Percentiles rank a stretch among this genome's conserved stretches.
Conservation (phyloP, 2,797 vertebrate genomes). For the Labroides dimidiatus region DNA sequence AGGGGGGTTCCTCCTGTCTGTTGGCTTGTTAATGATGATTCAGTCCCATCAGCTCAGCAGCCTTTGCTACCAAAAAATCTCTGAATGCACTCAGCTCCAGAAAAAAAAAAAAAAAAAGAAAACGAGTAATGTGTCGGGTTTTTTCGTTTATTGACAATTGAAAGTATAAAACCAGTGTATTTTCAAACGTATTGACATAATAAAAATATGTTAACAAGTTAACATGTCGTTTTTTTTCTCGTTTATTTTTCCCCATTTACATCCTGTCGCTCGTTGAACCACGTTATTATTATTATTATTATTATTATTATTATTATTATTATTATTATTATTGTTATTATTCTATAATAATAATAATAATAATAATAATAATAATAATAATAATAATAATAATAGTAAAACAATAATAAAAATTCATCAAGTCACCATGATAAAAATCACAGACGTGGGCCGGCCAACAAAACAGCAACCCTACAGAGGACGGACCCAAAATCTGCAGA, state of each 20-base stretch:
- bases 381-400: too few species aligned
- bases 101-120: conserved; percentile 6
- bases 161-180: not conserved
- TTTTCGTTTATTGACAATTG: not conserved
- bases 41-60: conserved; percentile 80
- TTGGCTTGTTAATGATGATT: conserved; percentile 81
- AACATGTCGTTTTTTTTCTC: too few species aligned
- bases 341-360: too few species aligned
- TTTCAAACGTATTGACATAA: not conserved
- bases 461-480: not conserved
- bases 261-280: too few species aligned
- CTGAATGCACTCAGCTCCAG: conserved; percentile 33
- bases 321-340: too few species aligned
- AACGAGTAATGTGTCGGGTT: too few species aligned
- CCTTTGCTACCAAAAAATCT: conserved; percentile 65
- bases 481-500: conserved; percentile 9
- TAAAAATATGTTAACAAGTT: too few species aligned
- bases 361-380: too few species aligned
- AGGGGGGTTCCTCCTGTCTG: conserved; percentile 66
- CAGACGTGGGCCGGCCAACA: not conserved
- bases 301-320: too few species aligned
- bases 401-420: conserved; percentile 47
- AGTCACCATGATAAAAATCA: conserved; percentile 17
- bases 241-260: too few species aligned
- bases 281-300: too few species aligned